These are phyloP conservation scores for Euzophera pinguis DNA, from an alignment of 2,888 invertebrate genomes.

Conservation along the genomic window DNA sequence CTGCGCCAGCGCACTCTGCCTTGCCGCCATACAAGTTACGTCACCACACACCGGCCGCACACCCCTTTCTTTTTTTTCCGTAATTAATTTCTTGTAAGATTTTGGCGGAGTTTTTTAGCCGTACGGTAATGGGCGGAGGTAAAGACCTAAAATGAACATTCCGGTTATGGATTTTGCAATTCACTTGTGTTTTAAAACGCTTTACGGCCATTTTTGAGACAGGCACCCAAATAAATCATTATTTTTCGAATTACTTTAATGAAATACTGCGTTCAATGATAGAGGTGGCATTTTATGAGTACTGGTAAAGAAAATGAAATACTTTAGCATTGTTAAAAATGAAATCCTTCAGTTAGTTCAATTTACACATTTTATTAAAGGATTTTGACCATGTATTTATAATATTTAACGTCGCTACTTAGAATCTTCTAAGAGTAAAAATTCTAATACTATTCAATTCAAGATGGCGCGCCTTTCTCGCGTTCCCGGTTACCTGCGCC, in stretches of 20 bases:
- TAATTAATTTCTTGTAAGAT: constrained; percentile 73
- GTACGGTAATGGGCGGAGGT: constrained; percentile 17
- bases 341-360: neutral
- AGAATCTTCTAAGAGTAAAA: constrained; percentile 64
- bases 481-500: constrained; percentile 73
- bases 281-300: neutral
- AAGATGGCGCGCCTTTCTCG: constrained; percentile 49
- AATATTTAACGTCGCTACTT: too few relatives aligned
- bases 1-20: constrained; percentile 45
- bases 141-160: constrained; percentile 17
- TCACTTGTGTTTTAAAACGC: constrained; percentile 18
- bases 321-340: neutral
- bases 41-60: constrained; percentile 61
- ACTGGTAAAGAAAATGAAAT: neutral
- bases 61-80: constrained; percentile 75
- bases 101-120: constrained; percentile 55
- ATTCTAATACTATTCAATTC: constrained; percentile 40
- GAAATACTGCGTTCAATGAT: neutral
- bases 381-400: too few relatives aligned
- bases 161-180: constrained; percentile 13
- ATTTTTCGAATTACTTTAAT: constrained; percentile 2
- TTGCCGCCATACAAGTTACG: constrained; percentile 58
- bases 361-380: too few relatives aligned
- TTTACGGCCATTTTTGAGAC: constrained; percentile 15
- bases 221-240: constrained; percentile 7